phyloP scores from a whole-genome alignment of 37 sponge, comb jelly and placozoan genomes.

The Axinella damicornis region DNA sequence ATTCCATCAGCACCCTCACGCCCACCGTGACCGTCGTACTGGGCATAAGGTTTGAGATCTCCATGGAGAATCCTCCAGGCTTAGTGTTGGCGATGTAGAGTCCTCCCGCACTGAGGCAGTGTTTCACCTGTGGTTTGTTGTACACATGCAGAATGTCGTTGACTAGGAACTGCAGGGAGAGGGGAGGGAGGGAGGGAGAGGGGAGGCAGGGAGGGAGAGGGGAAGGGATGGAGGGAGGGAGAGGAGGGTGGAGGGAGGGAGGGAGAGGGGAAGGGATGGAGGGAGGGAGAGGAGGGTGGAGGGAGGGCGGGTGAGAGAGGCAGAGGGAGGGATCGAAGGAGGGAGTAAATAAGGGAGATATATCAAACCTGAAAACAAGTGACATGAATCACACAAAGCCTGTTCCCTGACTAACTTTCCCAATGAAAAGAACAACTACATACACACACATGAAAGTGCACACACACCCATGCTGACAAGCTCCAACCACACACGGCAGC shows the following conservation, averaged over 20 bases:
- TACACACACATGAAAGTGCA: too few relatives aligned
- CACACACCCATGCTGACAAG: too few relatives aligned
- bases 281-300: not conserved
- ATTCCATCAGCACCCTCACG: conserved; percentile 72
- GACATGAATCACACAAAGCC: not conserved
- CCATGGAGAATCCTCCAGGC: conserved; percentile 81
- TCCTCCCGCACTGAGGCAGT: conserved; percentile 59
- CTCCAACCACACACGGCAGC: too few relatives aligned
- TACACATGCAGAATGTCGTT: conserved; percentile 91
- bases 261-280: not conserved
- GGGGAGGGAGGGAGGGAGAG: too few relatives aligned
- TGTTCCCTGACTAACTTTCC: too few relatives aligned
- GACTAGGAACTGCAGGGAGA: conserved; percentile 74
- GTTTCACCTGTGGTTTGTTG: conserved; percentile 79
- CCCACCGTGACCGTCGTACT: conserved; percentile 73
- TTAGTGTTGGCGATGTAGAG: conserved; percentile 86
- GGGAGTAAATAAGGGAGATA: too few relatives aligned
- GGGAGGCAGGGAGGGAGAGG: not conserved
- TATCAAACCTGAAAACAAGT: too few relatives aligned
- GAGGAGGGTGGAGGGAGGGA: not conserved
- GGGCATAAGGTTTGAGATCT: conserved; percentile 67
- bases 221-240: not conserved
- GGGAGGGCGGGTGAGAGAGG: too few relatives aligned
- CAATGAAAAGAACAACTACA: too few relatives aligned
- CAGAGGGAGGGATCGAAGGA: too few relatives aligned